A percentile compares a stretch with the other conserved stretches of the same genome.
Evolutionary conservation across 2,113 vertebrate genomes (phyloP).

Genomic region (Oryzias curvinotus): DNA sequence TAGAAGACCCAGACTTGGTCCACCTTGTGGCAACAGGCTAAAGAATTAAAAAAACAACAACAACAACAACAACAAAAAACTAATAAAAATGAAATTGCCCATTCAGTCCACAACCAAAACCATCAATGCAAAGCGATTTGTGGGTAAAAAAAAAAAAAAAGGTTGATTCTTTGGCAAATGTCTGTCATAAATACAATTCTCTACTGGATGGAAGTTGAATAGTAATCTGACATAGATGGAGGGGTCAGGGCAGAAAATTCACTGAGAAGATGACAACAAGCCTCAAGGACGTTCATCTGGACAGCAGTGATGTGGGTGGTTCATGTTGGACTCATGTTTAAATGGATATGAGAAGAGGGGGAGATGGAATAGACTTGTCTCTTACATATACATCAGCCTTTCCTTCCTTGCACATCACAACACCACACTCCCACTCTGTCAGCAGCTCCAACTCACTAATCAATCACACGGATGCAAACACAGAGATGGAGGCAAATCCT

Average conservation of each 20-base stretch:
- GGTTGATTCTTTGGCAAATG: slow-evolving; percentile 44
- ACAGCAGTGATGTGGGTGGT: slow-evolving; percentile 30
- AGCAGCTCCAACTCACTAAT: slow-evolving; percentile 51
- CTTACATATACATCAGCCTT: slow-evolving; percentile 54
- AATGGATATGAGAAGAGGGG: slow-evolving; percentile 50
- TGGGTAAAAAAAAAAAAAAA: neutral
- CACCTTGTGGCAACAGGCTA: too few species aligned
- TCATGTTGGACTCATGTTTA: slow-evolving; percentile 57
- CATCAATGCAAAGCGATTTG: too few species aligned
- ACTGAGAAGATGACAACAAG: slow-evolving; percentile 22
- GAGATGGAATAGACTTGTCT: slow-evolving; percentile 38
- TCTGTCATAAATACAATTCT: slow-evolving; percentile 48
- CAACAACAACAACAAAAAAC: too few species aligned
- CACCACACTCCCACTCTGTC: slow-evolving; percentile 32
- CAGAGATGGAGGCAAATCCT: slow-evolving; percentile 36
- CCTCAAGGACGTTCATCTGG: slow-evolving; percentile 43
- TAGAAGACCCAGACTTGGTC: too few species aligned
- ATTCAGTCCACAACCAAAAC: too few species aligned
- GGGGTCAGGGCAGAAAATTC: slow-evolving; percentile 5
- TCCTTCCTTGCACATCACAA: slow-evolving; percentile 51
- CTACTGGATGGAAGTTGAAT: slow-evolving; percentile 41
- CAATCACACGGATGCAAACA: slow-evolving; percentile 55
- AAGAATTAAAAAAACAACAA: too few species aligned
- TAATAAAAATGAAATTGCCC: too few species aligned
- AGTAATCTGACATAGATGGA: slow-evolving; percentile 32